phyloP scores from a whole-genome alignment of 2,797 vertebrate species.

The Esox masquinongy region DNA sequence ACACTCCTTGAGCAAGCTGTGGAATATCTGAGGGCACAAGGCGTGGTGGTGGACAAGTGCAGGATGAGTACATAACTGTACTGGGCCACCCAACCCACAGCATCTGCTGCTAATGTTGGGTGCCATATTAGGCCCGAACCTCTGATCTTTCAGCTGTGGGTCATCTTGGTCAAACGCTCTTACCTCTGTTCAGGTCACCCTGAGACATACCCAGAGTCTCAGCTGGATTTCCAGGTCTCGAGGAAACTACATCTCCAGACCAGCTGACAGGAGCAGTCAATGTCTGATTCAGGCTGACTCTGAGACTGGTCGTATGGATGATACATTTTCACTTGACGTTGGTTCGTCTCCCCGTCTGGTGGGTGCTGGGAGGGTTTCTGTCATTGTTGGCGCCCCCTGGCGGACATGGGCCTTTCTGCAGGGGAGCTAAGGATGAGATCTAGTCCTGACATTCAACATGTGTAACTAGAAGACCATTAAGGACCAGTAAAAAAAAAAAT shows the following conservation, averaged over 20 bases:
- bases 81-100: neutral
- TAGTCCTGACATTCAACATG: no score
- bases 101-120: neutral
- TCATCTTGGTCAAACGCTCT: neutral
- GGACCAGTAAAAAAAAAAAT: no score
- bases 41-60: neutral
- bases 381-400: neutral
- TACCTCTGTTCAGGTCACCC: no score
- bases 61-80: neutral
- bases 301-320: neutral
- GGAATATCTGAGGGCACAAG: neutral
- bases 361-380: neutral
- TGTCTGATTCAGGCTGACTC: neutral
- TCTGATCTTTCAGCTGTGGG: slow-evolving; percentile 2
- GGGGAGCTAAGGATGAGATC: neutral
- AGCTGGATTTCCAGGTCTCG: neutral
- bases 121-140: neutral
- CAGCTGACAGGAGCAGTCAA: no score
- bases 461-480: no score
- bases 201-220: neutral
- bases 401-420: neutral
- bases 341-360: neutral
- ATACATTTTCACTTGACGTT: neutral
- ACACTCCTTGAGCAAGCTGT: slow-evolving; percentile 25
- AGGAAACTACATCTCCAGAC: neutral